These are phyloP conservation scores for Autographa gamma DNA, from an alignment of 2,888 invertebrate species.

Conservation along the genomic window DNA sequence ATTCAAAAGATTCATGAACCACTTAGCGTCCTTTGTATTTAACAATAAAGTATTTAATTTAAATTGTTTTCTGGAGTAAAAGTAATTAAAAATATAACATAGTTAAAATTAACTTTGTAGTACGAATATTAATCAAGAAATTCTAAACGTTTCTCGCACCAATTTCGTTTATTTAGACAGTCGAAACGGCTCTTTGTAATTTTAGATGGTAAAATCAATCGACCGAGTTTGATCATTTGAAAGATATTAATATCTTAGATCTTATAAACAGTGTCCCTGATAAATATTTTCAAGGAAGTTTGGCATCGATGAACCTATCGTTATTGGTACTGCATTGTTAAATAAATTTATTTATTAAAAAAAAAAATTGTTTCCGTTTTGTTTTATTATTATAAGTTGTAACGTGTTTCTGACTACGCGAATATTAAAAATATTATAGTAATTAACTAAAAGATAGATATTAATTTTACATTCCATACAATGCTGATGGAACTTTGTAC, in stretches of 20 bases:
- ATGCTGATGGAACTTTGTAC: neutral
- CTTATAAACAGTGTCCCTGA: neutral
- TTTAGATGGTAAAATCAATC: conserved; percentile 6
- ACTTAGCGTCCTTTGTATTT: neutral
- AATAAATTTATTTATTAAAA: no score
- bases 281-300: neutral
- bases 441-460: no score
- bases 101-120: neutral
- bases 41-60: neutral
- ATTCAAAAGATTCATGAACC: neutral
- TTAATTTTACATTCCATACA: no score
- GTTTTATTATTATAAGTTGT: no score
- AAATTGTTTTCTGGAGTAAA: neutral
- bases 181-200: conserved; percentile 6
- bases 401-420: no score
- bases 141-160: conserved; percentile 1
- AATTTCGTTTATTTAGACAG: conserved; percentile 3
- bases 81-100: conserved; percentile 7
- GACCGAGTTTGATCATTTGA: conserved; percentile 7
- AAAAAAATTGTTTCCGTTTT: no score
- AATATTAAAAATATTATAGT: no score
- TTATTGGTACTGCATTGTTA: neutral
- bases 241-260: neutral
- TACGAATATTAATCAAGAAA: conserved; percentile 7
- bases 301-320: neutral